Conservation (phyloP, 1,140 invertebrate species). For the Paralvinella palmiformis region DNA sequence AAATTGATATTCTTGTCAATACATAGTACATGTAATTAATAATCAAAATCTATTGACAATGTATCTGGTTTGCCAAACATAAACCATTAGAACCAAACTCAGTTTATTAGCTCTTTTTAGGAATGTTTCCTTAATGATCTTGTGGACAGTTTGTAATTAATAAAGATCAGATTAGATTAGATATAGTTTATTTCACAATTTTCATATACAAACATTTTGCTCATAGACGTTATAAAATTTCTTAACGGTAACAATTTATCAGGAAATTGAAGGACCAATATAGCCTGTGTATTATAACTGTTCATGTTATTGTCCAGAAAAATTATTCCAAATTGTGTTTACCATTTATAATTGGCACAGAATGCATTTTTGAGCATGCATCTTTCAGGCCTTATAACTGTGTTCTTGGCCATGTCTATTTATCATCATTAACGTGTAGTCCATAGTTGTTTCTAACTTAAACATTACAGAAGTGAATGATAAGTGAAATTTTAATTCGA, state of each 20-base stretch:
- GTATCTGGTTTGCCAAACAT: not conserved
- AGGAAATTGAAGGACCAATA: too few species aligned
- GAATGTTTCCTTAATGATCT: not conserved
- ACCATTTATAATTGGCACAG: too few species aligned
- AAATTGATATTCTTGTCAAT: not conserved
- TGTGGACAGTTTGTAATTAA: not conserved
- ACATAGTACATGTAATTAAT: not conserved
- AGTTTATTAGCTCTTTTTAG: not conserved
- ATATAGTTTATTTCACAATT: not conserved
- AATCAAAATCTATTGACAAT: not conserved
- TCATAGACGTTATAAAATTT: too few species aligned
- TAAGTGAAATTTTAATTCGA: not conserved
- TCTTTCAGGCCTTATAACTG: too few species aligned
- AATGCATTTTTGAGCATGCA: too few species aligned
- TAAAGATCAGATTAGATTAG: not conserved
- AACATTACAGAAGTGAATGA: too few species aligned
- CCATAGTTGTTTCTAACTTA: not conserved
- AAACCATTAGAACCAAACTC: not conserved
- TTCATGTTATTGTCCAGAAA: too few species aligned
- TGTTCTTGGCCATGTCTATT: not conserved
- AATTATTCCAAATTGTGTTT: too few species aligned
- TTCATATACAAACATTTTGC: too few species aligned
- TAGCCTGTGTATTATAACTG: not conserved
- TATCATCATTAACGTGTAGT: not conserved
- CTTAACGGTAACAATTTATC: too few species aligned